Percentiles rank a stretch among this genome's conserved stretches.
Conservation (phyloP, 2,113 vertebrate genomes). For the Ariopsis seemanni region DNA sequence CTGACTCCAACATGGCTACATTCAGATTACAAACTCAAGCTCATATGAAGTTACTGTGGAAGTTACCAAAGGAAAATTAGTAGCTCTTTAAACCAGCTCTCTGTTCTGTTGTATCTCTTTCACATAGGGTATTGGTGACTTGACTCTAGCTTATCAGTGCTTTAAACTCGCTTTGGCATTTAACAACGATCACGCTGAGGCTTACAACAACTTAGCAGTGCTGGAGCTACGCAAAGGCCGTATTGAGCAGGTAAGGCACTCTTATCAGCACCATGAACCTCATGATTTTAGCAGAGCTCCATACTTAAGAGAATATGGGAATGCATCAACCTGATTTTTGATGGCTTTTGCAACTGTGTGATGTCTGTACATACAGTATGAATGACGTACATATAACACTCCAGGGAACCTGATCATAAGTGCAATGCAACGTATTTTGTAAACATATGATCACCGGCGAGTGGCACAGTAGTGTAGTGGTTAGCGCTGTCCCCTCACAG, state of each 20-base stretch:
- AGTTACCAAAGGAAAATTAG: background rate
- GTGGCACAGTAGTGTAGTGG: no score
- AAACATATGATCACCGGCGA: no score
- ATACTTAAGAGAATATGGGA: no score
- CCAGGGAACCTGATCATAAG: no score
- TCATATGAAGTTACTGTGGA: background rate
- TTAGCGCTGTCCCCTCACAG: no score
- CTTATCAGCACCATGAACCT: background rate
- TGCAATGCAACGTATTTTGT: no score
- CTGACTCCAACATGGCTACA: background rate
- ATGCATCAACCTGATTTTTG: no score
- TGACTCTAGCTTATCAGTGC: constrained; percentile 88
- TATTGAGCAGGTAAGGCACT: constrained; percentile 83
- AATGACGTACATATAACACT: no score
- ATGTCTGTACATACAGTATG: no score
- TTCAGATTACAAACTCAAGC: background rate
- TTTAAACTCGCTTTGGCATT: constrained; percentile 87
- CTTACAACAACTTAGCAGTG: constrained; percentile 95
- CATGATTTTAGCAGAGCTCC: background rate
- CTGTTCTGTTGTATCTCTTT: constrained; percentile 26
- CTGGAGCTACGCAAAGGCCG: constrained; percentile 89
- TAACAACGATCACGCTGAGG: constrained; percentile 89
- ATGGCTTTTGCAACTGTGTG: no score
- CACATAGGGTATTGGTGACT: constrained; percentile 86
- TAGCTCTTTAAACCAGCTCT: background rate